Percentiles rank a stretch among this genome's conserved stretches.
Evolutionary conservation across 2,888 invertebrate genomes (phyloP).

Genomic region (Drosophila testacea): DNA sequence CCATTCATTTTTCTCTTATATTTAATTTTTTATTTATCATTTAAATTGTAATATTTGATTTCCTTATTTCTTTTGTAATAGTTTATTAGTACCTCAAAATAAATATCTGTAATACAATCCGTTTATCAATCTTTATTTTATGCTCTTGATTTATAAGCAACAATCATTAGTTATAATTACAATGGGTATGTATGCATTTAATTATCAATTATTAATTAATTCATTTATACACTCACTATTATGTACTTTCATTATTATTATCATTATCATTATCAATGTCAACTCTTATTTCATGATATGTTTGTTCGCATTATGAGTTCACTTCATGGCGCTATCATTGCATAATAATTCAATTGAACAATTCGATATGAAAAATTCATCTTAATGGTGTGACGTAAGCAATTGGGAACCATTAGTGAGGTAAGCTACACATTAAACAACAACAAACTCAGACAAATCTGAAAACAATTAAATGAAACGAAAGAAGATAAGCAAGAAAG

Average conservation of each 20-base stretch:
- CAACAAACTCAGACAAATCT: constrained; percentile 21
- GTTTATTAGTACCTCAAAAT: constrained; percentile 43
- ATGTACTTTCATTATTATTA: constrained; percentile 20
- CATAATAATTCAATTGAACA: constrained; percentile 67
- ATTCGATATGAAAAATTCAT: constrained; percentile 76
- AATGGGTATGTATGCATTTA: constrained; percentile 61
- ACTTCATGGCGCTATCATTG: constrained; percentile 81
- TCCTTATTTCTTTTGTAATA: constrained; percentile 41
- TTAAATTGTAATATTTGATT: not conserved
- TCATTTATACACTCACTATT: constrained; percentile 4
- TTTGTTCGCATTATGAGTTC: constrained; percentile 63
- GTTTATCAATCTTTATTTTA: constrained; percentile 19
- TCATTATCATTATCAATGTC: constrained; percentile 21
- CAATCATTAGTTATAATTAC: constrained; percentile 70
- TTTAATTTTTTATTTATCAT: not conserved
- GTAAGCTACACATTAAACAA: constrained; percentile 86
- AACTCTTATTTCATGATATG: constrained; percentile 35
- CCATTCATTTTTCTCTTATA: not conserved
- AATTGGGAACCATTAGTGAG: constrained; percentile 86
- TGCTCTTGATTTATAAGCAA: constrained; percentile 42
- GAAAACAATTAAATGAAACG: constrained; percentile 15
- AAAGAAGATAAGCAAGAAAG: not conserved
- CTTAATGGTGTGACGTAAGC: constrained; percentile 85
- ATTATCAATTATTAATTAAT: not conserved
- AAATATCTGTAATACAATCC: constrained; percentile 37